These are phyloP conservation scores for Crioceris asparagi DNA, from an alignment of 2,888 invertebrate species.

Conservation along the genomic window DNA sequence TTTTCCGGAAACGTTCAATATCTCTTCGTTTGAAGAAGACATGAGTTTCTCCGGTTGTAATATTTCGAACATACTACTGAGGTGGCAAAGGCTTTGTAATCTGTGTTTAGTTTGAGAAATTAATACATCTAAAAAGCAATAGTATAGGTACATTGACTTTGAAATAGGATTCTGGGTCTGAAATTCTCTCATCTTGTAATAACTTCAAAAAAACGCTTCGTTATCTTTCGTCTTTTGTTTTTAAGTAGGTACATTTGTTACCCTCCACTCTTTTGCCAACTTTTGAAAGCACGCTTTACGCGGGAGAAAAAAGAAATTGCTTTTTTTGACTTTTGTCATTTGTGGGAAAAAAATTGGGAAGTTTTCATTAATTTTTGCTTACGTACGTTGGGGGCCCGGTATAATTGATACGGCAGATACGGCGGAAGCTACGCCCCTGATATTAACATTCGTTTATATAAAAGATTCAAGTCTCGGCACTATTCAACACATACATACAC, in stretches of 20 bases:
- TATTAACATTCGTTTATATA: too few species aligned
- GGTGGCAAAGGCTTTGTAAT: slow-evolving; percentile 4
- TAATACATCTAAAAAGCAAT: slow-evolving; percentile 18
- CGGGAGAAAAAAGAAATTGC: neutral
- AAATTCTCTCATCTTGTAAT: too few species aligned
- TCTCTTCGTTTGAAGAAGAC: slow-evolving; percentile 23
- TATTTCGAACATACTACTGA: slow-evolving; percentile 3
- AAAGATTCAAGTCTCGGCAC: too few species aligned
- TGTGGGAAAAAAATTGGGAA: too few species aligned
- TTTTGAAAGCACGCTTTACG: slow-evolving; percentile 3
- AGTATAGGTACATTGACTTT: too few species aligned
- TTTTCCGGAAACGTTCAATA: slow-evolving; percentile 10
- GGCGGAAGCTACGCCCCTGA: slow-evolving; percentile 3
- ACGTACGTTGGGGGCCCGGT: slow-evolving; percentile 1
- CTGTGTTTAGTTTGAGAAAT: slow-evolving; percentile 9
- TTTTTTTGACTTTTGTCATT: neutral
- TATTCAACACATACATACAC: too few species aligned
- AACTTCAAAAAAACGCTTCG: slow-evolving; percentile 14
- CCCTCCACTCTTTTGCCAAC: slow-evolving; percentile 22
- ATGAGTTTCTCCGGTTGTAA: slow-evolving; percentile 10
- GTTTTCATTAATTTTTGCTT: neutral
- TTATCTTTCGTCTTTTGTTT: slow-evolving; percentile 5
- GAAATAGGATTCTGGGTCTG: too few species aligned
- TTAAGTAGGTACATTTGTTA: slow-evolving; percentile 15
- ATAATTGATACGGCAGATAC: slow-evolving; percentile 3